Conservation (phyloP, 1,140 invertebrate species). For the Bombus cullumanus region DNA sequence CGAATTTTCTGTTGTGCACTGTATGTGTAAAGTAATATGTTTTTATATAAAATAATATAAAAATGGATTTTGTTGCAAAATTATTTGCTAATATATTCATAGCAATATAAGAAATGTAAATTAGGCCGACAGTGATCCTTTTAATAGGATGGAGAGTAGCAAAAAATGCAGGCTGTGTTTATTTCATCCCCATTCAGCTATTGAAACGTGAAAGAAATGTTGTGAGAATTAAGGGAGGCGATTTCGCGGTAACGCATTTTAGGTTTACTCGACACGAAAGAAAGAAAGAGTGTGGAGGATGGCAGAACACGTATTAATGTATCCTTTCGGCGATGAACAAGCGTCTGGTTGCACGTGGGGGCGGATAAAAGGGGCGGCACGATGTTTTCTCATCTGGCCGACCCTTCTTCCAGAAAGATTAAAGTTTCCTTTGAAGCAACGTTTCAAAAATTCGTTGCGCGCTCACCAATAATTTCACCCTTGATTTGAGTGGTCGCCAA, state of each 20-base stretch:
- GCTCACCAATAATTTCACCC: conserved; percentile 37
- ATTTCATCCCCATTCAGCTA: not conserved
- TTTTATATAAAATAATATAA: too few species aligned
- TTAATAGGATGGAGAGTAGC: not conserved
- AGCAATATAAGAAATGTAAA: too few species aligned
- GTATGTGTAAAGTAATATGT: too few species aligned
- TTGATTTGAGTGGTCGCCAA: conserved; percentile 42
- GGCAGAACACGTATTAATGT: conserved; percentile 37
- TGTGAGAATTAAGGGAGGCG: not conserved
- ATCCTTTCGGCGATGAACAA: conserved; percentile 23
- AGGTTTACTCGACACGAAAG: not conserved
- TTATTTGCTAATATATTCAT: too few species aligned
- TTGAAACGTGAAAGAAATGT: not conserved
- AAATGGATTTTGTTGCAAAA: too few species aligned
- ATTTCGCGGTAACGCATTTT: not conserved
- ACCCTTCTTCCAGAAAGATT: conserved; percentile 40
- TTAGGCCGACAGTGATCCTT: too few species aligned
- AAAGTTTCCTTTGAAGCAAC: conserved; percentile 47
- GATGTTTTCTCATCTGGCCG: conserved; percentile 32
- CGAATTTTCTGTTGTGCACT: too few species aligned
- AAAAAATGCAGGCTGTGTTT: not conserved
- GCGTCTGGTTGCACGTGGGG: conserved; percentile 9
- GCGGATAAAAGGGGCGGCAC: not conserved
- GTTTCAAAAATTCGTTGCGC: conserved; percentile 40
- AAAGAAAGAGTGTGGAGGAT: not conserved